phyloP scores from a whole-genome alignment of 2,888 invertebrate species.

The Microctonus hyperodae region DNA sequence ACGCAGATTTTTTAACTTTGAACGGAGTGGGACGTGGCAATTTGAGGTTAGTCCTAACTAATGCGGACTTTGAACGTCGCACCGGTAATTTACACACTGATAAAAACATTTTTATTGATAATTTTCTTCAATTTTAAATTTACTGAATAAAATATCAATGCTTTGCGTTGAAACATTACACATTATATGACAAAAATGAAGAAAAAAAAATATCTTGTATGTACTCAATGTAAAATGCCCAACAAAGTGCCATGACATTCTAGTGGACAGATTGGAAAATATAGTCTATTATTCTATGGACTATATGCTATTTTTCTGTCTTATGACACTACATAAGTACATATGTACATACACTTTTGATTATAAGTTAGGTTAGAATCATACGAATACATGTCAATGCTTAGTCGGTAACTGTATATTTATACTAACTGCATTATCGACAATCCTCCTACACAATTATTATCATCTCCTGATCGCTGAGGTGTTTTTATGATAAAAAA shows the following conservation, averaged over 20 bases:
- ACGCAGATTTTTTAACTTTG: slow-evolving; percentile 33
- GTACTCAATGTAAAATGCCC: slow-evolving; percentile 41
- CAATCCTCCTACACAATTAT: no score
- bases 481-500: no score
- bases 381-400: no score
- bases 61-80: slow-evolving; percentile 43
- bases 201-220: neutral
- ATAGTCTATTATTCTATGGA: no score
- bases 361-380: no score
- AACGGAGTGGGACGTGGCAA: slow-evolving; percentile 30
- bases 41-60: slow-evolving; percentile 49
- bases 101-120: slow-evolving; percentile 46
- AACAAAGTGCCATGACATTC: slow-evolving; percentile 44
- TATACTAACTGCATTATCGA: no score
- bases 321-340: no score
- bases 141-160: slow-evolving; percentile 40
- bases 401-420: no score
- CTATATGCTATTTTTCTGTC: neutral
- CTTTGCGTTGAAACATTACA: slow-evolving; percentile 31
- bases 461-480: no score
- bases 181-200: slow-evolving; percentile 39
- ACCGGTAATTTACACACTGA: slow-evolving; percentile 47
- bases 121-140: slow-evolving; percentile 38
- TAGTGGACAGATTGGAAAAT: slow-evolving; percentile 49
- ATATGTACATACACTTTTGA: no score